Conservation (phyloP, 1,140 invertebrate genomes). For the Laupala kohalensis region DNA sequence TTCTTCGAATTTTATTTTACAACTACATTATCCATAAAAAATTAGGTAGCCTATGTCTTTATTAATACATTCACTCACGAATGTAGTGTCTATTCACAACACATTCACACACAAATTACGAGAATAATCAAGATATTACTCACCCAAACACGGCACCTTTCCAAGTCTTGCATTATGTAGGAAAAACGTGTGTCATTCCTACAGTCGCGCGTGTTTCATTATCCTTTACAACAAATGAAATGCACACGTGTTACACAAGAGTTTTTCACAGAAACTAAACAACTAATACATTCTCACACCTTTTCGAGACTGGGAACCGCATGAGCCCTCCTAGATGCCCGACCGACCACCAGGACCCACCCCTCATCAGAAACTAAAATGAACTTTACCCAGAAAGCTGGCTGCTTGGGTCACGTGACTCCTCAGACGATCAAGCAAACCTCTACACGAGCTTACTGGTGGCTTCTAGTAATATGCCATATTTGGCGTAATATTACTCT, state of each 20-base stretch:
- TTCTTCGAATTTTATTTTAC: too few species aligned
- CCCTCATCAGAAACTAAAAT: background rate
- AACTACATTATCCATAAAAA: too few species aligned
- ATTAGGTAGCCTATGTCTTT: too few species aligned
- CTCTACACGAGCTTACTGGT: too few species aligned
- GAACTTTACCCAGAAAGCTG: background rate
- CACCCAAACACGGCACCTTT: background rate
- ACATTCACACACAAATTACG: background rate
- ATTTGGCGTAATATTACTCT: background rate
- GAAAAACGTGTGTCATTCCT: background rate
- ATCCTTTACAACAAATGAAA: background rate
- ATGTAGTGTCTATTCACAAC: too few species aligned
- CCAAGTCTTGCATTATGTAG: background rate
- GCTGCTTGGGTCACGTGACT: background rate
- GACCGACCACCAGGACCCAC: background rate
- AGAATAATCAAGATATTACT: background rate
- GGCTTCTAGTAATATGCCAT: too few species aligned
- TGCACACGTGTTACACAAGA: background rate
- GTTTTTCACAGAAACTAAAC: background rate
- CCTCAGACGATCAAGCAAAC: background rate
- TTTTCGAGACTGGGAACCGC: background rate
- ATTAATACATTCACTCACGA: too few species aligned
- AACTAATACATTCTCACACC: background rate
- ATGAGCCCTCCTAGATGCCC: background rate
- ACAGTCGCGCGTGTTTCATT: background rate